Evolutionary conservation across 2,888 invertebrate genomes (phyloP).

Genomic region (Yponomeuta malinellus): DNA sequence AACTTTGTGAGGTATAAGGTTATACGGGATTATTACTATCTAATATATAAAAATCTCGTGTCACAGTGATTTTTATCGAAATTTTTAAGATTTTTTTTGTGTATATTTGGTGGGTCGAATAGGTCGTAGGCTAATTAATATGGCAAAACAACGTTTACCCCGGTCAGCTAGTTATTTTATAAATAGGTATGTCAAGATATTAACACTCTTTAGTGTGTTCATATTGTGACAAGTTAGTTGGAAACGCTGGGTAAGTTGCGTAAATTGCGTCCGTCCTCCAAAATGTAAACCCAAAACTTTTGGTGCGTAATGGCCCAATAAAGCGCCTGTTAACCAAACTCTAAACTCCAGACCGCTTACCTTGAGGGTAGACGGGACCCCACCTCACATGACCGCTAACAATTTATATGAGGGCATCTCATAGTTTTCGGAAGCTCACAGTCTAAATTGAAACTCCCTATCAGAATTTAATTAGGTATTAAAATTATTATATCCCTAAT

Average conservation of each 20-base stretch:
- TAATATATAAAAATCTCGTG: too few species aligned
- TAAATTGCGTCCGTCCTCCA: conserved; percentile 26
- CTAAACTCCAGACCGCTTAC: conserved; percentile 29
- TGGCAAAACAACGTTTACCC: too few species aligned
- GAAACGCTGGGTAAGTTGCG: conserved; percentile 25
- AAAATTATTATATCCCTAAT: too few species aligned
- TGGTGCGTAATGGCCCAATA: conserved; percentile 31
- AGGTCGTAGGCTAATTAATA: too few species aligned
- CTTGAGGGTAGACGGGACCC: conserved; percentile 7
- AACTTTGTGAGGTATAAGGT: too few species aligned
- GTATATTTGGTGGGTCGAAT: too few species aligned
- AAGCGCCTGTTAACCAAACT: conserved; percentile 32
- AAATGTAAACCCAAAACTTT: conserved; percentile 18
- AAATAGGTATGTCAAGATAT: not conserved
- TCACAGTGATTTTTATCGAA: too few species aligned
- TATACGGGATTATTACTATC: too few species aligned
- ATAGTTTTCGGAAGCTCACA: not conserved
- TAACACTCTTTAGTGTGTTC: not conserved
- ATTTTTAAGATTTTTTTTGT: too few species aligned
- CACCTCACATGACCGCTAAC: conserved; percentile 7
- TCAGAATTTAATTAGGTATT: not conserved
- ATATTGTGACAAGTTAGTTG: conserved; percentile 12
- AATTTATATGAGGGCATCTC: conserved; percentile 5
- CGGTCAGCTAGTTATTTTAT: too few species aligned
- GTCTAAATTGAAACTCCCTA: not conserved